phyloP scores from a whole-genome alignment of 2,888 invertebrate species.

The Aphidoletes aphidimyza region DNA sequence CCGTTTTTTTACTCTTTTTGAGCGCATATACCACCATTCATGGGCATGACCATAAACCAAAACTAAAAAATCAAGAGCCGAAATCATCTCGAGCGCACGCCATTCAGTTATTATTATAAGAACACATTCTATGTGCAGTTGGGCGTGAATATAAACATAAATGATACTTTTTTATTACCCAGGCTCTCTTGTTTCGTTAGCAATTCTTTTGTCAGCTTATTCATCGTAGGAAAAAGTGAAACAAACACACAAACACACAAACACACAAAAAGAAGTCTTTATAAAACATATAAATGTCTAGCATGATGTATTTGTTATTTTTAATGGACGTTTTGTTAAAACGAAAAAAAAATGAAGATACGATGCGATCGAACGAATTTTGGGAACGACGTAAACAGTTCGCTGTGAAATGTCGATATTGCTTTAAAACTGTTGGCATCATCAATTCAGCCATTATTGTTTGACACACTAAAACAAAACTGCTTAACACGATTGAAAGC shows the following conservation, averaged over 20 bases:
- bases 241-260: too few relatives aligned
- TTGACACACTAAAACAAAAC: too few relatives aligned
- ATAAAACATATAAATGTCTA: too few relatives aligned
- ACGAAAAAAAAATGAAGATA: background rate
- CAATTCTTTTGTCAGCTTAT: background rate
- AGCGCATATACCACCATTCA: background rate
- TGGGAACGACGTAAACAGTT: too few relatives aligned
- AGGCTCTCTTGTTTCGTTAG: conserved; percentile 7
- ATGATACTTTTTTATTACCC: conserved; percentile 35
- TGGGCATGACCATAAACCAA: background rate
- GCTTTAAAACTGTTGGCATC: too few relatives aligned
- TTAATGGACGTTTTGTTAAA: conserved; percentile 21
- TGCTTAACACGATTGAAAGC: background rate
- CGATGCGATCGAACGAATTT: background rate
- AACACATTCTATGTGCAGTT: conserved; percentile 49
- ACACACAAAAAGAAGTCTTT: too few relatives aligned
- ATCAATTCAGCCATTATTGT: too few relatives aligned
- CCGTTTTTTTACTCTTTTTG: background rate
- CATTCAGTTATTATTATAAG: conserved; percentile 48
- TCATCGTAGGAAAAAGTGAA: background rate
- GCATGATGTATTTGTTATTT: conserved; percentile 37
- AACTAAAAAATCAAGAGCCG: too few relatives aligned
- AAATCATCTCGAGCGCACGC: background rate
- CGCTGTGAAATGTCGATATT: conserved; percentile 34
- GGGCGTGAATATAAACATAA: conserved; percentile 49